Percentiles rank a stretch among this genome's conserved stretches.
phyloP scores from a whole-genome alignment of 2,113 vertebrate genomes.

The Hemiscyllium ocellatum region DNA sequence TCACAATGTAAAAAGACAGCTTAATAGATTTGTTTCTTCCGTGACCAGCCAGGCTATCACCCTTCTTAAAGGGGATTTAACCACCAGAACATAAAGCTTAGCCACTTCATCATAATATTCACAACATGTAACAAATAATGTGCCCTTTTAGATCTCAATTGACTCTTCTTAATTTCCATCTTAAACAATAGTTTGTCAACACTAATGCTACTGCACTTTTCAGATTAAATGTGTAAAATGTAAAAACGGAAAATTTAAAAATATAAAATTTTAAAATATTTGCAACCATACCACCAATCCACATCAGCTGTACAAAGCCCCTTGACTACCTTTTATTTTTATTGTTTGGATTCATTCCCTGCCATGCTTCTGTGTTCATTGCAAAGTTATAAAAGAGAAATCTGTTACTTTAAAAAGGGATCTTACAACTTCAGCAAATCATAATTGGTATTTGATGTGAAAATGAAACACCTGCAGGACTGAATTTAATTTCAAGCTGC shows the following conservation, averaged over 20 bases:
- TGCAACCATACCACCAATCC: background rate
- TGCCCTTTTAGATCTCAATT: background rate
- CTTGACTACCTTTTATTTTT: background rate
- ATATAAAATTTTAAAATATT: background rate
- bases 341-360: background rate
- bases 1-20: background rate
- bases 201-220: background rate
- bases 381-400: background rate
- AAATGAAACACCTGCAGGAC: background rate
- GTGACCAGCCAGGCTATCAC: too few relatives aligned
- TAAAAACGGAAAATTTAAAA: background rate
- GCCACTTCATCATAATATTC: background rate
- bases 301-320: background rate
- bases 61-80: background rate
- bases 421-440: background rate
- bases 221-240: background rate
- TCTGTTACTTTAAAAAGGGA: background rate
- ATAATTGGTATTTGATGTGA: background rate
- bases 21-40: background rate
- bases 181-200: background rate
- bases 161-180: background rate
- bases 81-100: background rate
- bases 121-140: background rate
- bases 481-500: background rate
- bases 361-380: background rate